Percentiles rank a stretch among this genome's conserved stretches.
Evolutionary conservation across 2,888 invertebrate genomes (phyloP).

Genomic region (Fragum whitleyi): DNA sequence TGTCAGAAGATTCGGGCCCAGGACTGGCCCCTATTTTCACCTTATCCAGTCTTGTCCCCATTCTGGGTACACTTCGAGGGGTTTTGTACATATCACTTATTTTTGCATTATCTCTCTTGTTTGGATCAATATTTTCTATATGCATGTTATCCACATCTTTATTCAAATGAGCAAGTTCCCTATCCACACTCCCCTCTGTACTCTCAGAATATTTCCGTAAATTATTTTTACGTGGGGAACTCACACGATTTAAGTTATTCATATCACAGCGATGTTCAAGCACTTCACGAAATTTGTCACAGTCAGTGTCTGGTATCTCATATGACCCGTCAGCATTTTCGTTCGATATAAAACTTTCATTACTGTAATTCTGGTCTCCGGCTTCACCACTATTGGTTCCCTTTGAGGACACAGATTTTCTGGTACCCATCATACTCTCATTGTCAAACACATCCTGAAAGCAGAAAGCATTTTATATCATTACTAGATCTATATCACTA

Average conservation of each 20-base stretch:
- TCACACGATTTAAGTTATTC: constrained; percentile 60
- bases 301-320: constrained; percentile 79
- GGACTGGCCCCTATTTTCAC: constrained; percentile 74
- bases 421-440: constrained; percentile 73
- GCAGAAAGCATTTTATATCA: neutral
- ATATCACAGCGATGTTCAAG: constrained; percentile 78
- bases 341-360: constrained; percentile 80
- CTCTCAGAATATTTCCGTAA: constrained; percentile 79
- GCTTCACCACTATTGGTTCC: constrained; percentile 42
- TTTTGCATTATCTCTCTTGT: constrained; percentile 72
- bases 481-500: no score
- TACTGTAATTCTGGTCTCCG: constrained; percentile 78
- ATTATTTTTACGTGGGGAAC: constrained; percentile 67
- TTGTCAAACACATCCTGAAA: constrained; percentile 81
- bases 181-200: constrained; percentile 85
- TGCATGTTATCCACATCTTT: constrained; percentile 88
- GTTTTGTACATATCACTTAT: constrained; percentile 78
- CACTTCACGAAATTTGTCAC: constrained; percentile 81
- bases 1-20: constrained; percentile 70
- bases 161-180: constrained; percentile 87
- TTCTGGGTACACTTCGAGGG: constrained; percentile 82
- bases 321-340: constrained; percentile 67
- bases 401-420: constrained; percentile 60
- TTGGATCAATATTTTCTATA: constrained; percentile 84
- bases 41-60: constrained; percentile 83